Percentiles rank a stretch among this genome's conserved stretches.
Conservation (phyloP, 2,888 invertebrate species). For the Temnothorax ravouxi region DNA sequence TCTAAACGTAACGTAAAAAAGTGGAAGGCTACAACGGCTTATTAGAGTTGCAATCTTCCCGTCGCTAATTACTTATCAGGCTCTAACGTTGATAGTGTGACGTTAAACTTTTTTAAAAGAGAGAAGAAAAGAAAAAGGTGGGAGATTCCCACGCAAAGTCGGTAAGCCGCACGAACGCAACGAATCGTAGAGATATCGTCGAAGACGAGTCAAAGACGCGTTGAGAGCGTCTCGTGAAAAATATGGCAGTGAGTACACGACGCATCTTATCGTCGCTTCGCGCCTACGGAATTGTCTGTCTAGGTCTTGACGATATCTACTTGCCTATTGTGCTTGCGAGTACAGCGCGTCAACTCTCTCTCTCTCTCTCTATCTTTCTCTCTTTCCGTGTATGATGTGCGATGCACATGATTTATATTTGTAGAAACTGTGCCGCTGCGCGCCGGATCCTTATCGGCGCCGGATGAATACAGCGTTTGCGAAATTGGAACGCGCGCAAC, state of each 20-base stretch:
- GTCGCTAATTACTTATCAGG: neutral
- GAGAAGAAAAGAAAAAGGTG: too few species aligned
- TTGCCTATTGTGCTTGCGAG: conserved; percentile 32
- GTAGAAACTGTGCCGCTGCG: conserved; percentile 43
- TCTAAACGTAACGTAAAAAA: neutral
- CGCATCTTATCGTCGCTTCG: conserved; percentile 39
- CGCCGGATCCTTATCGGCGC: conserved; percentile 45
- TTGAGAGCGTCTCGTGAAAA: conserved; percentile 13
- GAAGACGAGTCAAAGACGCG: neutral
- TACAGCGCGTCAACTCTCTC: neutral
- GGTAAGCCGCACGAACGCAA: neutral
- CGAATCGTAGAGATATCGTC: neutral
- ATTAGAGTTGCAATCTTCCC: neutral
- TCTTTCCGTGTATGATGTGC: neutral
- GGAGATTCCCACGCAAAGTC: neutral
- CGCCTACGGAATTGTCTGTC: conserved; percentile 47
- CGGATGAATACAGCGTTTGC: conserved; percentile 48
- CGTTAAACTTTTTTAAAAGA: neutral
- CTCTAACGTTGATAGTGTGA: neutral
- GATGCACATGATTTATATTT: conserved; percentile 49
- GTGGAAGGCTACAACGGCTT: neutral
- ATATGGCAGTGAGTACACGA: too few species aligned
- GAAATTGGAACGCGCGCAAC: conserved; percentile 52
- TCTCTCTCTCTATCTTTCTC: neutral
- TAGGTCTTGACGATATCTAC: conserved; percentile 39